phyloP scores from a whole-genome alignment of 92 coral and sea anemone species.

The Micromussa lordhowensis region DNA sequence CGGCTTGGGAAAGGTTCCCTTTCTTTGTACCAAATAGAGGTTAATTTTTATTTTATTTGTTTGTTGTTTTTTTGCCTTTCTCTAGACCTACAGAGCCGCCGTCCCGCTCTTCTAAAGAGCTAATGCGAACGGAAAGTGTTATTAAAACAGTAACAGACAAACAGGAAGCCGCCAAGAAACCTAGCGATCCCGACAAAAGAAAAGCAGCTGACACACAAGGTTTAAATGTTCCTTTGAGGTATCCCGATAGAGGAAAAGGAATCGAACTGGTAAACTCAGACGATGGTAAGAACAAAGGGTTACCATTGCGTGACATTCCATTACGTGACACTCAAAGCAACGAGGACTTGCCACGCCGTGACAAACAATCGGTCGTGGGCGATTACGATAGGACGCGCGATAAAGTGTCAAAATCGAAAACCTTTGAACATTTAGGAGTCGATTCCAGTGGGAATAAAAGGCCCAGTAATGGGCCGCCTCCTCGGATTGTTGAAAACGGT shows the following conservation, averaged over 20 bases:
- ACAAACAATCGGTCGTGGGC: constrained; percentile 17
- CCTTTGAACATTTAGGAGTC: constrained; percentile 32
- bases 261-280: constrained; percentile 33
- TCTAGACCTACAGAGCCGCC: constrained; percentile 27
- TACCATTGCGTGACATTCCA: constrained; percentile 9
- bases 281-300: constrained; percentile 24
- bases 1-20: neutral
- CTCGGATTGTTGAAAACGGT: constrained; percentile 35
- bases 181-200: constrained; percentile 43
- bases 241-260: constrained; percentile 12
- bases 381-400: constrained; percentile 42
- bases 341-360: constrained; percentile 39
- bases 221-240: constrained; percentile 21
- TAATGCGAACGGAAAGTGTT: constrained; percentile 92
- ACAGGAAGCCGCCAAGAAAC: constrained; percentile 34
- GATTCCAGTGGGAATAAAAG: constrained; percentile 28
- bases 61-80: neutral
- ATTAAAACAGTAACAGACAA: constrained; percentile 85
- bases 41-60: neutral
- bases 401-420: constrained; percentile 10
- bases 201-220: constrained; percentile 16
- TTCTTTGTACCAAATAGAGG: neutral
- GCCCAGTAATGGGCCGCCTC: constrained; percentile 22
- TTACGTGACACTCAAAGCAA: constrained; percentile 25
- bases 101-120: constrained; percentile 65